Conservation (phyloP, 2,113 vertebrate genomes). For the Hippocampus guttulatus region DNA sequence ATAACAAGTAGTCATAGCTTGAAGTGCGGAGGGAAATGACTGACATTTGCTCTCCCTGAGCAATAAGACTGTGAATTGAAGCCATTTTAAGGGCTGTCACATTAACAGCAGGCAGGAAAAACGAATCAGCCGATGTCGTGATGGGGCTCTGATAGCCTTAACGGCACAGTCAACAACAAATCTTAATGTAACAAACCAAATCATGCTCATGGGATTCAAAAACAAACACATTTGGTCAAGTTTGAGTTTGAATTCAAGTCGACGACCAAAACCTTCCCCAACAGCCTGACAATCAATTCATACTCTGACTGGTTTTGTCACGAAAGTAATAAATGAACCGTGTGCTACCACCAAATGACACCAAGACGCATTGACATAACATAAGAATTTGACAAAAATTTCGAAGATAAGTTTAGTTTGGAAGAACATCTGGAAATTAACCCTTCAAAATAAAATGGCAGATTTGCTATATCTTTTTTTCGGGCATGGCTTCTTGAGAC, state of each 20-base stretch:
- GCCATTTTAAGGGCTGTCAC: constrained; percentile 51
- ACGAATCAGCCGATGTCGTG: constrained; percentile 27
- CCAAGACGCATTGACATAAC: too few species aligned
- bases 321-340: too few species aligned
- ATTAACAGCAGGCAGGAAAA: constrained; percentile 51
- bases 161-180: not conserved
- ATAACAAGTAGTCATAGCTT: constrained; percentile 56
- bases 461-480: too few species aligned
- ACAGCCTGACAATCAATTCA: too few species aligned
- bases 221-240: not conserved
- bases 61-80: constrained; percentile 52
- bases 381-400: too few species aligned
- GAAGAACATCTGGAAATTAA: too few species aligned
- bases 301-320: too few species aligned
- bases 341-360: too few species aligned
- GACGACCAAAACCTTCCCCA: too few species aligned
- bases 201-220: not conserved
- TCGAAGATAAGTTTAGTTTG: too few species aligned
- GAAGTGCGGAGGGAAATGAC: constrained; percentile 45
- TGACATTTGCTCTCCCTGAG: constrained; percentile 54
- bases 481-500: too few species aligned
- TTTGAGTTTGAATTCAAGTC: not conserved
- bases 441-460: too few species aligned
- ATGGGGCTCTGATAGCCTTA: constrained; percentile 24
- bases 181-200: not conserved